Evolutionary conservation across 2,113 vertebrate species (phyloP).

Genomic region (Cygnus buccinator): DNA sequence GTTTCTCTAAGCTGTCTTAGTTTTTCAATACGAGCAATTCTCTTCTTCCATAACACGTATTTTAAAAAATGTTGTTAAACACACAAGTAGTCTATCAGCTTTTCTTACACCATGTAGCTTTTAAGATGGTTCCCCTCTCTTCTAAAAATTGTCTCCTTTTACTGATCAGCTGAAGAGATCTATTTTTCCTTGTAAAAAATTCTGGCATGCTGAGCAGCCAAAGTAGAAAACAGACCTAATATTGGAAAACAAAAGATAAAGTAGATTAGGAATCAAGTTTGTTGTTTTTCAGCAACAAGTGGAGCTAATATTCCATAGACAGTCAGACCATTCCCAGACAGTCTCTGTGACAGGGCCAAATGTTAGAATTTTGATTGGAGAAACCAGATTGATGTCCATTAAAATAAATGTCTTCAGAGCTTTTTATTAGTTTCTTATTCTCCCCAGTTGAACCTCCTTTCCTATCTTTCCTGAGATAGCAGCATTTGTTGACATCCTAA

Average conservation of each 20-base stretch:
- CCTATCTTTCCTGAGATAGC: neutral
- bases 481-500: neutral
- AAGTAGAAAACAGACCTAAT: neutral
- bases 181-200: neutral
- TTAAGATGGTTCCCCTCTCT: neutral
- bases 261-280: neutral
- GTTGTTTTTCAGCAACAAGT: neutral
- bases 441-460: neutral
- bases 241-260: neutral
- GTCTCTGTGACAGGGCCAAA: neutral
- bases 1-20: neutral
- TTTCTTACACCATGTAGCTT: neutral
- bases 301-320: neutral
- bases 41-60: neutral
- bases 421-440: neutral
- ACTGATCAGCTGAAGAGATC: neutral
- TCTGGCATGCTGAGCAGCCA: neutral
- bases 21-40: neutral
- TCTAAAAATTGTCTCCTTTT: neutral
- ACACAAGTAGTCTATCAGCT: neutral
- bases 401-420: neutral
- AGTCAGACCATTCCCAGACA: neutral
- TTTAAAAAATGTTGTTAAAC: neutral
- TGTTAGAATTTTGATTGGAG: neutral
- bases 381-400: neutral